Conservation (phyloP, 1,140 invertebrate genomes). For the Chelonus insularis region DNA sequence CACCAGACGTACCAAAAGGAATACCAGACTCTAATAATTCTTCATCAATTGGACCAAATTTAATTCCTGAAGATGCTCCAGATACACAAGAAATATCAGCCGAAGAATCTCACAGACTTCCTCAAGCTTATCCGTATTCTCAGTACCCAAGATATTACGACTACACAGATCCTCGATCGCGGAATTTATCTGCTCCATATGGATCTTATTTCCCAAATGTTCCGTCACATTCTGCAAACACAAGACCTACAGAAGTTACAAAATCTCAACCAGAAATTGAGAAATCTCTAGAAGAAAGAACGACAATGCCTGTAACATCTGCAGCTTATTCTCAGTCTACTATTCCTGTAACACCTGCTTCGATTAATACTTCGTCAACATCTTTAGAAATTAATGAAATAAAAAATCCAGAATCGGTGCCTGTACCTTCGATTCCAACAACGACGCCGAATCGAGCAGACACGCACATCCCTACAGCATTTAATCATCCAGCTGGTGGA, state of each 20-base stretch:
- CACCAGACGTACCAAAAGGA: conserved; percentile 15
- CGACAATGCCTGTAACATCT: conserved; percentile 33
- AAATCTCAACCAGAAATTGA: conserved; percentile 37
- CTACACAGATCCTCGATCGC: conserved; percentile 51
- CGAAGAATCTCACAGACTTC: conserved; percentile 38
- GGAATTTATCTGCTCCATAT: conserved; percentile 49
- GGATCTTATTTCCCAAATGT: conserved; percentile 48
- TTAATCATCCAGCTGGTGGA: conserved; percentile 56
- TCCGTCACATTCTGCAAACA: conserved; percentile 40
- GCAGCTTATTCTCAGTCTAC: conserved; percentile 34
- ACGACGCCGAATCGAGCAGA: conserved; percentile 41
- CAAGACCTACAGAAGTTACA: conserved; percentile 33
- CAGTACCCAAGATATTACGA: conserved; percentile 58
- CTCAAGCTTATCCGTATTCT: conserved; percentile 53
- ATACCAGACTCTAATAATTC: conserved; percentile 3
- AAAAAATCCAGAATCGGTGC: conserved; percentile 34
- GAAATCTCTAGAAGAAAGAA: conserved; percentile 42
- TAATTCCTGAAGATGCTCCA: not conserved
- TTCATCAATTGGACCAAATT: not conserved
- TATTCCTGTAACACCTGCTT: conserved; percentile 35
- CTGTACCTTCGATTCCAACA: conserved; percentile 23
- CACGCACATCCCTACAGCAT: conserved; percentile 47
- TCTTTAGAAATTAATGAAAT: conserved; percentile 31
- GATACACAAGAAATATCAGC: conserved; percentile 35
- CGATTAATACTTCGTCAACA: conserved; percentile 10